Conservation (phyloP, 2,797 vertebrate genomes). For the Catostomus latipinnis region DNA sequence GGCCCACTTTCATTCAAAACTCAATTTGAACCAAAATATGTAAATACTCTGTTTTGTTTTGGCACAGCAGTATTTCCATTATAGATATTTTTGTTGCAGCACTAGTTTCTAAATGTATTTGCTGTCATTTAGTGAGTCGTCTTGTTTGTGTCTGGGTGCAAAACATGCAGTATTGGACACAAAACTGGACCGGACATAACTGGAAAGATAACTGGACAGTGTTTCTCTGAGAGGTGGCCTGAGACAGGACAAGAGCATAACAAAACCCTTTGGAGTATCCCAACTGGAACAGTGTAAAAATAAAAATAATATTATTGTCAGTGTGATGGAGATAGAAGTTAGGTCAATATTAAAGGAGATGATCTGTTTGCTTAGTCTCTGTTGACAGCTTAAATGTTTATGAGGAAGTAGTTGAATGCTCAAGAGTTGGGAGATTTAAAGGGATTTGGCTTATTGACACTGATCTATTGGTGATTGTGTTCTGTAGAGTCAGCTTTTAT, state of each 20-base stretch:
- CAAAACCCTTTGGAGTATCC: slow-evolving; percentile 28
- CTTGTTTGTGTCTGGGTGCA: neutral
- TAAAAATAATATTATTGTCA: slow-evolving; percentile 43
- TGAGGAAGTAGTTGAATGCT: slow-evolving; percentile 51
- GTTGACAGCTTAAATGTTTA: slow-evolving; percentile 59
- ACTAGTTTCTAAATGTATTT: neutral
- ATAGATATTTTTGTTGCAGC: neutral
- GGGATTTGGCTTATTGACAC: slow-evolving; percentile 60
- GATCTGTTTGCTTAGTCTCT: slow-evolving; percentile 52
- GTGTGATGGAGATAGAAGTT: slow-evolving; percentile 48
- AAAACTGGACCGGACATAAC: slow-evolving; percentile 52
- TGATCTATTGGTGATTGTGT: slow-evolving; percentile 42
- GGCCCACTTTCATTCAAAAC: too few species aligned
- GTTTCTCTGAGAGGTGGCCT: neutral
- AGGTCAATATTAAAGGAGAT: slow-evolving; percentile 48
- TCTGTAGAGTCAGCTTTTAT: too few species aligned
- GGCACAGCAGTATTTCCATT: neutral
- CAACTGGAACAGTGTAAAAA: slow-evolving; percentile 24
- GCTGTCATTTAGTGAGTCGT: neutral
- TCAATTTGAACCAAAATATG: too few species aligned
- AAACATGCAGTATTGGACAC: slow-evolving; percentile 52
- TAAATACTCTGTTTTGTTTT: too few species aligned
- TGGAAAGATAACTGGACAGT: neutral
- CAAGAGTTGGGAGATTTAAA: slow-evolving; percentile 51
- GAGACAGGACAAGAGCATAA: slow-evolving; percentile 37